Base-by-base conservation (phyloP, 2,888 invertebrate species). In the Julus scandinavius region DNA sequence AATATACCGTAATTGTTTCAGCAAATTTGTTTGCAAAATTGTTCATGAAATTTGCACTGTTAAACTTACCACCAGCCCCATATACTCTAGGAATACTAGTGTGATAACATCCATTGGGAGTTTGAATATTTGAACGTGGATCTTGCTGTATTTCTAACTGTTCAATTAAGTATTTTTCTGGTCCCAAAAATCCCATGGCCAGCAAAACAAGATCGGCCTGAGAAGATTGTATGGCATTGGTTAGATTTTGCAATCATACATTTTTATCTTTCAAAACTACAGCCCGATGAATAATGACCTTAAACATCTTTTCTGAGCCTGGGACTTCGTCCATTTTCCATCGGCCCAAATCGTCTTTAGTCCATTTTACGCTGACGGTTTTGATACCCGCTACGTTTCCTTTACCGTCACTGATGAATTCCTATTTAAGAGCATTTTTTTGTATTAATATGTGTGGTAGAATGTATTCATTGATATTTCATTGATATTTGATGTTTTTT, bases 111-210 rank as follows among this genome's bases (percentile, higher is more conserved):
- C 95, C 95, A 90, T 93, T 93, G 2, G 95, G 94, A 0, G 98
- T 97, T 91, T 96, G 95, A 90, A 98, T 95, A 93, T 99, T 99
- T 91, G 98, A 97, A 90, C 99, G 95, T 0, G 96, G 95, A 93
- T 99, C 99, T 91, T 97, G 93, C 80, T 96, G 95, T 80, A 98
- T 93, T 85, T 94, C 94, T 89, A 94, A 90, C 92, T 99, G 97
- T 90, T 95, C 95, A 87, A 97, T 95, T 88, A 99, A 95, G 89
- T 96, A 95, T 91, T 97, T 94, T 93, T 99, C 99, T 0, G 99
- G 99, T 0, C 99, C 99, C 89, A 98, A 93, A 94, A 99, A 99
- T 91, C 99, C 99, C 99, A 99, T 99, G 3, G 99, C 99, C 87
- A 99, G 94, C 90, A 99, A 94, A 88, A 99, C 97, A 90, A 99